These are phyloP conservation scores for Chrysemys picta DNA, from an alignment of 2,113 vertebrate species.

Conservation along the genomic window DNA sequence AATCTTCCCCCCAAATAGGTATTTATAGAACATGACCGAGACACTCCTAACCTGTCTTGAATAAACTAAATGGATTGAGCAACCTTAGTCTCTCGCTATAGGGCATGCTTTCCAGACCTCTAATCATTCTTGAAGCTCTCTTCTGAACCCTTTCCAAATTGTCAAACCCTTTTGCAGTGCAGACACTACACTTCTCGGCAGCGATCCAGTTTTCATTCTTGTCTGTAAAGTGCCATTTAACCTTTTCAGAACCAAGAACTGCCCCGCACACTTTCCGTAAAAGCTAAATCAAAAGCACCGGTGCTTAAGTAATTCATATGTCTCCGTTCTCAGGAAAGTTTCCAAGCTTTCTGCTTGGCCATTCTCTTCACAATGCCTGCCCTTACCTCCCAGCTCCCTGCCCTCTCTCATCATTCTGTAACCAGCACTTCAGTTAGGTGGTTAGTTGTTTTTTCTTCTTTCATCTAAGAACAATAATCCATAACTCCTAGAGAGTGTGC, in stretches of 20 bases:
- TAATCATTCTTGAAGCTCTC: background rate
- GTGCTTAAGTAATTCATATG: conserved; percentile 38
- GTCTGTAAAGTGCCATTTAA: background rate
- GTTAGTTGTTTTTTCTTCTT: background rate
- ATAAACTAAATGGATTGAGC: background rate
- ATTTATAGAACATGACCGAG: background rate
- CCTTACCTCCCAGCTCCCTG: conserved; percentile 28
- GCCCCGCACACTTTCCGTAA: background rate
- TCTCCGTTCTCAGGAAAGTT: conserved; percentile 54
- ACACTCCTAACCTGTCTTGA: background rate
- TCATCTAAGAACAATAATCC: background rate
- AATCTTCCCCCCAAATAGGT: background rate
- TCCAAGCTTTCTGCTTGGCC: conserved; percentile 19
- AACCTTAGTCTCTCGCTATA: background rate
- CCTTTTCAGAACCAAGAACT: background rate
- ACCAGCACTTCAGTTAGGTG: background rate
- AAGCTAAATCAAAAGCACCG: conserved; percentile 40
- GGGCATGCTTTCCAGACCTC: background rate
- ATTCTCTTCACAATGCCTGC: conserved; percentile 25
- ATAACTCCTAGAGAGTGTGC: background rate
- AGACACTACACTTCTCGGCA: background rate
- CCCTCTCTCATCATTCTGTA: conserved; percentile 60
- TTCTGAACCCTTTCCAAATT: background rate
- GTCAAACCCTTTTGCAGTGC: background rate
- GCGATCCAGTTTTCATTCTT: background rate